Evolutionary conservation across 2,888 invertebrate species (phyloP).

Genomic region (Drosophila meridiana): DNA sequence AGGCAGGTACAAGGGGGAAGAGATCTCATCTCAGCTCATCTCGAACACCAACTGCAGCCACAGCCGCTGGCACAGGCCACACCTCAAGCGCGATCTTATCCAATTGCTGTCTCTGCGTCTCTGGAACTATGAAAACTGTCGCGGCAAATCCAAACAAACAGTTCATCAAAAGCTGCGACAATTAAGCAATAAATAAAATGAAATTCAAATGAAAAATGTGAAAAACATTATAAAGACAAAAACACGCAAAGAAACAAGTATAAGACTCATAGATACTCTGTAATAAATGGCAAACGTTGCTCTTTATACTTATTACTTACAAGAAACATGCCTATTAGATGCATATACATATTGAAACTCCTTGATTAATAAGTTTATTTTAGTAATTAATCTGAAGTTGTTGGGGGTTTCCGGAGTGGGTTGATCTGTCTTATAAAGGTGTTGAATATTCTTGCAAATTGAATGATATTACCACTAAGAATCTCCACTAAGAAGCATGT

Average conservation of each 20-base stretch:
- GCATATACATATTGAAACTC: no score
- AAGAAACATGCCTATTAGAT: no score
- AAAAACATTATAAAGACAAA: slow-evolving; percentile 8
- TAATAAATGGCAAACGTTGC: not conserved
- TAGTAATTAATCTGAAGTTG: no score
- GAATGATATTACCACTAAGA: no score
- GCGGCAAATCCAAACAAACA: slow-evolving; percentile 82
- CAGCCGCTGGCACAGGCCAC: slow-evolving; percentile 27
- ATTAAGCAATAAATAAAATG: slow-evolving; percentile 69
- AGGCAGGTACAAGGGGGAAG: not conserved
- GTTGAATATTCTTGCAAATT: no score
- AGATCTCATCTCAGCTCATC: slow-evolving; percentile 11
- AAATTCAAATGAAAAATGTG: slow-evolving; percentile 77
- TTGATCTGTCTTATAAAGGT: no score
- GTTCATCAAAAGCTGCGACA: slow-evolving; percentile 80
- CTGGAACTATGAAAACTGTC: slow-evolving; percentile 66
- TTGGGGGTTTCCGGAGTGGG: no score
- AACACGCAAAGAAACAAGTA: not conserved
- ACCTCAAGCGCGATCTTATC: slow-evolving; percentile 46
- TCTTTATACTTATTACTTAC: not conserved
- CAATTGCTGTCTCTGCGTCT: slow-evolving; percentile 1
- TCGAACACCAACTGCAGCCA: slow-evolving; percentile 18
- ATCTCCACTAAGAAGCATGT: no score
- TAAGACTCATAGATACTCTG: not conserved
- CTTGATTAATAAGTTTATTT: no score